Conservation (phyloP, 2,888 invertebrate genomes). For the Lucinisca nassula region DNA sequence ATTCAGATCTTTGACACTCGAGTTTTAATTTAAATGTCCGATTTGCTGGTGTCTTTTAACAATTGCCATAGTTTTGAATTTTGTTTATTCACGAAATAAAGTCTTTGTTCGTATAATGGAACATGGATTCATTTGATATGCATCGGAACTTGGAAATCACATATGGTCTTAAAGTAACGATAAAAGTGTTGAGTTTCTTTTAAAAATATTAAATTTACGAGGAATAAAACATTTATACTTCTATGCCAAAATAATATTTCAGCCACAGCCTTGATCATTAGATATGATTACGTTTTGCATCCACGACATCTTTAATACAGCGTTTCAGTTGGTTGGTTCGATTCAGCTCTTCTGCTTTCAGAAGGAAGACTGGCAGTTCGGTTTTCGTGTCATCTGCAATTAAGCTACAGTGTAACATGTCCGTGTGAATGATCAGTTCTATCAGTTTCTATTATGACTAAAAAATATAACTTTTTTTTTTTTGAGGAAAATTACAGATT, state of each 20-base stretch:
- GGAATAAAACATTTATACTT: conserved; percentile 49
- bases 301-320: too few relatives aligned
- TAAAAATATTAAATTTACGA: conserved; percentile 62
- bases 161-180: conserved; percentile 64
- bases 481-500: too few relatives aligned
- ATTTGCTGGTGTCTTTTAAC: conserved; percentile 42
- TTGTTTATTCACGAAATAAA: conserved; percentile 69
- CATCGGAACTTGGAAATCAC: conserved; percentile 66
- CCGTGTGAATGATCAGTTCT: too few relatives aligned
- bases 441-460: too few relatives aligned
- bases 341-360: too few relatives aligned
- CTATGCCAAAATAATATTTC: background rate
- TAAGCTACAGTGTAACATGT: too few relatives aligned
- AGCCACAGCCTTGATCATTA: background rate
- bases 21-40: conserved; percentile 63
- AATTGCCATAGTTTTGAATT: conserved; percentile 63
- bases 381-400: too few relatives aligned
- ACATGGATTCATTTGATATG: conserved; percentile 68
- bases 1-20: conserved; percentile 45
- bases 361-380: too few relatives aligned
- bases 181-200: conserved; percentile 58
- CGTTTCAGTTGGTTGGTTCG: too few relatives aligned
- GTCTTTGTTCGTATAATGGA: conserved; percentile 57
- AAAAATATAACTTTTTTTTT: too few relatives aligned
- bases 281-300: background rate